Conservation (phyloP, 2,113 vertebrate species). For the Trachemys scripta region DNA sequence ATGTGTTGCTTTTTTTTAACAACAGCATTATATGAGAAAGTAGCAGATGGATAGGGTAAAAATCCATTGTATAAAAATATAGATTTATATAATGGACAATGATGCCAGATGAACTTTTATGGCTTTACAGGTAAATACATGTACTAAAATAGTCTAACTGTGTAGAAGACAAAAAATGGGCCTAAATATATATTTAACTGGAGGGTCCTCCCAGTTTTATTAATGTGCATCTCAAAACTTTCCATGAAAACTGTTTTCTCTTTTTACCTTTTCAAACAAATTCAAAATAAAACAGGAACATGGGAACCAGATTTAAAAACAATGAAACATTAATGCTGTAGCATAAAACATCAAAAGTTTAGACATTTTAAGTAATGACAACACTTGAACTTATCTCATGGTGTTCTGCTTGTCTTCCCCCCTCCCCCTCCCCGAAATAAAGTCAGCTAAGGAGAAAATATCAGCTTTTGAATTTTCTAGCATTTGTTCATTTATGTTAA, state of each 20-base stretch:
- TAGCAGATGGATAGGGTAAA: constrained; percentile 44
- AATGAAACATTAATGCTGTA: constrained; percentile 27
- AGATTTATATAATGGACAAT: constrained; percentile 10
- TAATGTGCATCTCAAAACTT: constrained; percentile 55
- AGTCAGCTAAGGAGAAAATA: constrained; percentile 20
- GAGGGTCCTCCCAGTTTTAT: constrained; percentile 30
- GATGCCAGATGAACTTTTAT: background rate
- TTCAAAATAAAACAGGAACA: constrained; percentile 21
- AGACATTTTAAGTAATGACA: background rate
- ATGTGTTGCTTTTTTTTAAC: constrained; percentile 3
- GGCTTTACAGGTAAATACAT: constrained; percentile 47
- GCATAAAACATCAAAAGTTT: constrained; percentile 23
- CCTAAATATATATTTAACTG: constrained; percentile 37
- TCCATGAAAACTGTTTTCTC: constrained; percentile 57
- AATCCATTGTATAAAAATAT: constrained; percentile 1
- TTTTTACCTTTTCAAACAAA: constrained; percentile 54
- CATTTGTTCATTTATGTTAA: constrained; percentile 29
- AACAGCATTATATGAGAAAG: constrained; percentile 17
- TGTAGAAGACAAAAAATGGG: constrained; percentile 58
- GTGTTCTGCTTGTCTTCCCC: background rate
- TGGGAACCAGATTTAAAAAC: constrained; percentile 34
- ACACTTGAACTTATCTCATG: background rate
- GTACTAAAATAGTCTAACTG: constrained; percentile 32
- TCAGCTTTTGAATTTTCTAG: background rate
- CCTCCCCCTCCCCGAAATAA: constrained; percentile 1